phyloP scores from a whole-genome alignment of 1,140 invertebrate genomes.

The Euglossa dilemma region DNA sequence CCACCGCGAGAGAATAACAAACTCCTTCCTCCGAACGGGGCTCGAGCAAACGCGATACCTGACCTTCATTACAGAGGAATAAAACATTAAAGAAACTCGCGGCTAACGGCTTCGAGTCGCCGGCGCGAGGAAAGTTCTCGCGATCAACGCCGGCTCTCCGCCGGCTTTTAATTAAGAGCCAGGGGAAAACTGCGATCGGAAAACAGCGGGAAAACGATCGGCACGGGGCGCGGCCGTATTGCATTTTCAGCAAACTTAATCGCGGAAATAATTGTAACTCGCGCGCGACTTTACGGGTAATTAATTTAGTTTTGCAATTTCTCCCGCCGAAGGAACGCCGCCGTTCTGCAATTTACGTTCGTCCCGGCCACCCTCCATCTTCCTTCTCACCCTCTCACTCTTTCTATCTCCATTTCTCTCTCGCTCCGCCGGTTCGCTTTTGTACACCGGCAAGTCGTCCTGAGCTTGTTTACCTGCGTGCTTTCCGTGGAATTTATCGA shows the following conservation, averaged over 20 bases:
- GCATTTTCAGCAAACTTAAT: constrained; percentile 27
- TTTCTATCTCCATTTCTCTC: no score
- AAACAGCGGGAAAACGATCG: constrained; percentile 8
- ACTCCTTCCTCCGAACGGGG: not conserved
- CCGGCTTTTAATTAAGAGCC: not conserved
- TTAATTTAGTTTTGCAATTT: constrained; percentile 79
- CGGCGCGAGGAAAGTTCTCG: not conserved
- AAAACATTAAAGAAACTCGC: not conserved
- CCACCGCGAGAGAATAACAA: not conserved
- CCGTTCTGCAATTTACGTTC: constrained; percentile 59
- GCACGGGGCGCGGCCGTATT: no score
- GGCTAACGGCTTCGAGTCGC: not conserved
- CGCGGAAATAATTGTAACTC: constrained; percentile 63
- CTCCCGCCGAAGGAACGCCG: constrained; percentile 68
- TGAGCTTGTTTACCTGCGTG: constrained; percentile 22
- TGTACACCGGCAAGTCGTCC: constrained; percentile 38
- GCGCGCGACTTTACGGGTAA: constrained; percentile 73
- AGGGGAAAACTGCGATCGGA: not conserved
- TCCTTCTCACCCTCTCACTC: not conserved
- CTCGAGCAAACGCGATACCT: not conserved
- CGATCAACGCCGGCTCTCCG: not conserved
- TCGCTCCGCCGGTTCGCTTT: constrained; percentile 12
- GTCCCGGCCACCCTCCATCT: not conserved
- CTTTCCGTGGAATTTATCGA: constrained; percentile 25
- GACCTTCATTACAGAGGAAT: not conserved